Conservation (phyloP, 2,888 invertebrate genomes). For the Sinodicranocentrus sp. region DNA sequence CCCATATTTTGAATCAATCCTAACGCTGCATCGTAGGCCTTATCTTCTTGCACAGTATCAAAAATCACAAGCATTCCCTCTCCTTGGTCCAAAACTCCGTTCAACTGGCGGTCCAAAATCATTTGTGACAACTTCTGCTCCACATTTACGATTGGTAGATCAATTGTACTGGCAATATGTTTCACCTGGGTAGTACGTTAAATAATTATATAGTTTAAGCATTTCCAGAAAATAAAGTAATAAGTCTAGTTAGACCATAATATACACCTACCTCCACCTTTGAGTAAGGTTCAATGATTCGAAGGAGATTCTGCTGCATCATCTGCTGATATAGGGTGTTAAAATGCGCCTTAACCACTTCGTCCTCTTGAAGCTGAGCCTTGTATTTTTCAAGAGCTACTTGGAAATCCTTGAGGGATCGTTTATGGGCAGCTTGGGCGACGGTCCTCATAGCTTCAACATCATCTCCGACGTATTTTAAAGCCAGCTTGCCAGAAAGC, state of each 20-base stretch:
- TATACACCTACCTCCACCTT: slow-evolving; percentile 87
- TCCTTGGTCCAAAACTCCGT: slow-evolving; percentile 98
- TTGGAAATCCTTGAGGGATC: slow-evolving; percentile 98
- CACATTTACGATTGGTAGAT: slow-evolving; percentile 92
- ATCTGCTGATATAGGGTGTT: slow-evolving; percentile 98
- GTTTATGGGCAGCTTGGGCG: slow-evolving; percentile 96
- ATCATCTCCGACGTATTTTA: slow-evolving; percentile 92
- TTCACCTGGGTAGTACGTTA: slow-evolving; percentile 79
- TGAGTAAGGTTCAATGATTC: slow-evolving; percentile 99
- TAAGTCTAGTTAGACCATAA: slow-evolving; percentile 1
- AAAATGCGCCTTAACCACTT: slow-evolving; percentile 95
- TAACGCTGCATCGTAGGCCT: slow-evolving; percentile 97
- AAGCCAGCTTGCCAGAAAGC: slow-evolving; percentile 96
- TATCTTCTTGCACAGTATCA: slow-evolving; percentile 95
- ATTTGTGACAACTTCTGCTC: slow-evolving; percentile 99
- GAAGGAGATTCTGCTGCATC: slow-evolving; percentile 98
- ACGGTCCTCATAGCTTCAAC: slow-evolving; percentile 99
- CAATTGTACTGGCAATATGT: slow-evolving; percentile 94
- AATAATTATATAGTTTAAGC: slow-evolving; percentile 9
- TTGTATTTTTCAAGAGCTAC: slow-evolving; percentile 90
- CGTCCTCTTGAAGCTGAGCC: slow-evolving; percentile 94
- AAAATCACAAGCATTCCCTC: slow-evolving; percentile 98
- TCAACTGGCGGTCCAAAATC: slow-evolving; percentile 99
- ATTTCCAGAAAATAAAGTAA: too few species aligned
- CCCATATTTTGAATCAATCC: slow-evolving; percentile 99